These are phyloP conservation scores for Aphodius sticticus DNA, from an alignment of 2,888 invertebrate species.

Conservation along the genomic window DNA sequence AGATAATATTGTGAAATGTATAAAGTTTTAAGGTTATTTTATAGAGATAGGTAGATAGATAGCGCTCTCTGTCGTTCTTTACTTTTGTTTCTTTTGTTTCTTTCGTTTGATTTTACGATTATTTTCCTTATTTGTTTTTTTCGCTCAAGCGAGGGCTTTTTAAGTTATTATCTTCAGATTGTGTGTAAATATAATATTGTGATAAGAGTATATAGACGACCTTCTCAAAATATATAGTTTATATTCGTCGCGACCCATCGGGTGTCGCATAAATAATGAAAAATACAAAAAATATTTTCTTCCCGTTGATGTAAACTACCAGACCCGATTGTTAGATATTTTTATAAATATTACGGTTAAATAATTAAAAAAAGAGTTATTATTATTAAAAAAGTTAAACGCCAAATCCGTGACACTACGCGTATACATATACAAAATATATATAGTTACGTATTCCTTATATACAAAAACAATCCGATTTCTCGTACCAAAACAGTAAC, in stretches of 20 bases:
- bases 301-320: slow-evolving; percentile 17
- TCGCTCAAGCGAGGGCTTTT: slow-evolving; percentile 39
- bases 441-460: background rate
- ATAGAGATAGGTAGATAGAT: slow-evolving; percentile 22
- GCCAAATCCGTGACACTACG: background rate
- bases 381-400: background rate
- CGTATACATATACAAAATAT: background rate
- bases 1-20: slow-evolving; percentile 18
- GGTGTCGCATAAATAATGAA: slow-evolving; percentile 26
- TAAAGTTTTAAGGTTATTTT: slow-evolving; percentile 32
- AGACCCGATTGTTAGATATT: slow-evolving; percentile 40
- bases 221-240: slow-evolving; percentile 22
- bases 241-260: slow-evolving; percentile 38
- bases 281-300: background rate
- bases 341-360: slow-evolving; percentile 27
- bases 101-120: slow-evolving; percentile 16
- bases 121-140: slow-evolving; percentile 17
- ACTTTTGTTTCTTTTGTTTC: slow-evolving; percentile 11
- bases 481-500: background rate
- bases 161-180: slow-evolving; percentile 37
- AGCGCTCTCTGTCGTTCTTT: slow-evolving; percentile 29
- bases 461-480: background rate
- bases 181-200: slow-evolving; percentile 60
- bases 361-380: background rate
- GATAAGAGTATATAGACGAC: slow-evolving; percentile 54